These are phyloP conservation scores for Callyntrura guangdongensis DNA, from an alignment of 2,888 invertebrate genomes.

Conservation along the genomic window DNA sequence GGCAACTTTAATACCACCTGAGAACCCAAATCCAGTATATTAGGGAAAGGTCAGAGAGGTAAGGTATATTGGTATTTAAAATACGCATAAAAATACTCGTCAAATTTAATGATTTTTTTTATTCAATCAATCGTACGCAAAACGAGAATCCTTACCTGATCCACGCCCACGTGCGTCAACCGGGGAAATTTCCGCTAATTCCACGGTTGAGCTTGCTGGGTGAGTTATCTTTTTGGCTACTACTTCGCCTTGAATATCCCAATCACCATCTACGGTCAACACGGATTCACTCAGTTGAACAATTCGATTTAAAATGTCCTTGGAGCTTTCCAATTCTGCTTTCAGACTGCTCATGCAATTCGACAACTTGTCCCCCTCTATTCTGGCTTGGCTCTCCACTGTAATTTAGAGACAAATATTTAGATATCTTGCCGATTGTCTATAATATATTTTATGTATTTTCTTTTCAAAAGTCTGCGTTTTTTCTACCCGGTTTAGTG, in stretches of 20 bases:
- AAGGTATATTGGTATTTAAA: no score
- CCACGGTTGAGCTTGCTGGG: constrained; percentile 44
- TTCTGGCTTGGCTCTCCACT: not conserved
- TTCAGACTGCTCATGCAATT: constrained; percentile 74
- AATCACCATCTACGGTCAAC: constrained; percentile 70
- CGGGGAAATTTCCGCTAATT: constrained; percentile 61
- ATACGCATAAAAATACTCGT: no score
- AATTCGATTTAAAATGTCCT: constrained; percentile 64
- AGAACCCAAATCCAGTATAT: no score
- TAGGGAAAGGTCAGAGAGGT: no score
- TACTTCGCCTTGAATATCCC: constrained; percentile 68
- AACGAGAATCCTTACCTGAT: no score
- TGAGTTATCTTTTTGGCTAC: constrained; percentile 53
- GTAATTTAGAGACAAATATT: no score
- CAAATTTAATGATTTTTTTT: no score
- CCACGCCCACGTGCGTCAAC: constrained; percentile 54
- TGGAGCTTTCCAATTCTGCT: constrained; percentile 51
- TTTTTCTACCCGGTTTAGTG: not conserved
- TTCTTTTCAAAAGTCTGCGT: not conserved
- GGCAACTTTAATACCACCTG: constrained; percentile 36
- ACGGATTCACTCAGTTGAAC: constrained; percentile 49
- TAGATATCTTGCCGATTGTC: no score
- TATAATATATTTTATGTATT: no score
- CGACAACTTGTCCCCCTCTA: constrained; percentile 71
- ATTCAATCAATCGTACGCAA: no score